Evolutionary conservation across 2,113 vertebrate genomes (phyloP).

Genomic region (Apteryx owenii): DNA sequence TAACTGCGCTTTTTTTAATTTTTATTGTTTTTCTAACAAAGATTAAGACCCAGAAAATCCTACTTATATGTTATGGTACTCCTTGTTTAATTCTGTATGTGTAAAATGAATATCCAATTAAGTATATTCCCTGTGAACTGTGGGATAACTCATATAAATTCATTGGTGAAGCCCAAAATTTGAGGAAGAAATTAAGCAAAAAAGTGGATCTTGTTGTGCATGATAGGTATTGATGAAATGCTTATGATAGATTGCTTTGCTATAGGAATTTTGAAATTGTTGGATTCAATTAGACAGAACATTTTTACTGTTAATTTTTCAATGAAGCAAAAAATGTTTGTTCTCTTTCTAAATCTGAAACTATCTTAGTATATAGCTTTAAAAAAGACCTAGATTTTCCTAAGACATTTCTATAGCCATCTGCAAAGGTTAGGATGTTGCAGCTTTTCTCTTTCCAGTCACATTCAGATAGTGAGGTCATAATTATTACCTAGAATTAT

Average conservation of each 20-base stretch:
- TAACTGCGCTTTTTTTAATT: no score
- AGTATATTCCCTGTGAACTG: no score
- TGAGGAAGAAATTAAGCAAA: neutral
- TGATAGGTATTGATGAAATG: neutral
- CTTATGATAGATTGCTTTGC: neutral
- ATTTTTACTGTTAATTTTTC: neutral
- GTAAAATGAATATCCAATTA: no score
- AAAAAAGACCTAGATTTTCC: neutral
- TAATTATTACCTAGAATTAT: neutral
- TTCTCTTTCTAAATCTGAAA: neutral
- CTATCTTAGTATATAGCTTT: neutral
- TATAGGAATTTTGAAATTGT: neutral
- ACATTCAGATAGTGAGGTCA: neutral
- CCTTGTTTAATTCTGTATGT: no score
- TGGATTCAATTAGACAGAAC: neutral
- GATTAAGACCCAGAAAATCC: no score
- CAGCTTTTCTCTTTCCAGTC: neutral
- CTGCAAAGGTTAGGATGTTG: neutral
- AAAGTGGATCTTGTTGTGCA: neutral
- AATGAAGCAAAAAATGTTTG: neutral
- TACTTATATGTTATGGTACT: no score
- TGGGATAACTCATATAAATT: no score
- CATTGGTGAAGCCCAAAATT: neutral
- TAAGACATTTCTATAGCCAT: neutral
- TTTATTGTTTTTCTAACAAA: no score